Evolutionary conservation across 1,140 invertebrate genomes (phyloP), one percentile per base, ranked within the genome.

Genomic region (Nixonia krombeini): DNA sequence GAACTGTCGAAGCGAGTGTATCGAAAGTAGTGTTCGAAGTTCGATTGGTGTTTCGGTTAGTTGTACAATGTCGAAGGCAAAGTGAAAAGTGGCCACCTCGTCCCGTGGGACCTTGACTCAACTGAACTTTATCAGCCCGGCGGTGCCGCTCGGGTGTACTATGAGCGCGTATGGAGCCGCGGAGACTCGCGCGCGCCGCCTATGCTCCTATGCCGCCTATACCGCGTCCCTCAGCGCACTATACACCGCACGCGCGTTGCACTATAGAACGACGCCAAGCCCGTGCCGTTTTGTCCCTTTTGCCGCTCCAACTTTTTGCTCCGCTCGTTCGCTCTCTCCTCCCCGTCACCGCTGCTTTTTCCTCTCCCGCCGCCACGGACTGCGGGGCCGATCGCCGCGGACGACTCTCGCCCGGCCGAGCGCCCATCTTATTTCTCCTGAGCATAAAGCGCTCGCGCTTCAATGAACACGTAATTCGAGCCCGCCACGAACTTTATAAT

Each of bases 241-340:
- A n/a, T n/a, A n/a, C n/a, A n/a, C n/a, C n/a, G n/a, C n/a, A n/a
- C 18, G 44, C 17, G 38, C 15, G 40, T 18, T 41, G 7, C 10
- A 53, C 62, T 65, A 66, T 66, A 66, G 44, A 10, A 50, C 47
- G 55, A 66, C 55, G 63, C 50, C 45, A 18, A 45, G 61, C 40
- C 53, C 46, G 50, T 59, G 50, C 40, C 50, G 42, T 40, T 42
- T 67, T 73, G 65, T 41, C 70, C 45, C 55, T 70, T 70, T 75
- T 75, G 44, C 45, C 56, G 26, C 16, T 40, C 33, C 29, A n/a
- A n/a, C 56, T 67, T 57, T 64, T 53, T 62, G 49, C 55, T 63
- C 72, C 46, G 38, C 61, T 70, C 42, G 42, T 37, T 46, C 45
- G 64, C 73, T 68, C 50, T 53, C 68, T 52, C 62, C 51, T 62